Percentiles rank a stretch among this genome's conserved stretches.
Conservation (phyloP, 2,888 invertebrate genomes). For the Diarsia dahlii region DNA sequence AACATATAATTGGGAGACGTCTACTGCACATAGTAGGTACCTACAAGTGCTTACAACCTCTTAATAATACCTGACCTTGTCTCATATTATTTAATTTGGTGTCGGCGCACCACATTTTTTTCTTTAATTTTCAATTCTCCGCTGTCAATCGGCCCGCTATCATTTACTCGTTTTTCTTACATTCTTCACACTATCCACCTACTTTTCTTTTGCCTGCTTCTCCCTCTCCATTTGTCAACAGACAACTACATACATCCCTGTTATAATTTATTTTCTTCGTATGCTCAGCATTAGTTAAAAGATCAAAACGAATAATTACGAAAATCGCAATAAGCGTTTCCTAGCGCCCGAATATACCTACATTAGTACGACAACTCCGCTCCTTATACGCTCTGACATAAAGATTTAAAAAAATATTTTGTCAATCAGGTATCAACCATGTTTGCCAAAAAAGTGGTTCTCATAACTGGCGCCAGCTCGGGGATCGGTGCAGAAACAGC, state of each 20-base stretch:
- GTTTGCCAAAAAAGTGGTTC: conserved; percentile 91
- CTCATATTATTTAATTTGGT: background rate
- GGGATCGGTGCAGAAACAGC: conserved; percentile 94
- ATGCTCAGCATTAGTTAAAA: background rate
- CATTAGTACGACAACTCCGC: background rate
- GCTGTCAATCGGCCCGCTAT: background rate
- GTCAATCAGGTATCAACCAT: conserved; percentile 74
- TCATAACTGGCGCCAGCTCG: conserved; percentile 93
- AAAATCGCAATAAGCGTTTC: background rate
- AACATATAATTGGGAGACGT: background rate
- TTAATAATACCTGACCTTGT: background rate
- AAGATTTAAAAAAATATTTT: conserved; percentile 57
- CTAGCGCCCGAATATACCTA: background rate
- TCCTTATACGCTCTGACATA: background rate
- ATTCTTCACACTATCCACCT: background rate
- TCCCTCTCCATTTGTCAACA: background rate
- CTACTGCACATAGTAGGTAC: background rate
- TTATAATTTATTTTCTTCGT: background rate
- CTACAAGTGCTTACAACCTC: background rate
- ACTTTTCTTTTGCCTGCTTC: background rate
- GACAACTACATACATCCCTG: background rate
- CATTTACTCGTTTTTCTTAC: background rate
- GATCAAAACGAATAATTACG: background rate
- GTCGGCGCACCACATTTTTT: background rate
- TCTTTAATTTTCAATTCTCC: background rate